Base-by-base conservation (phyloP, 2,888 invertebrate genomes). In the Spisula solida region DNA sequence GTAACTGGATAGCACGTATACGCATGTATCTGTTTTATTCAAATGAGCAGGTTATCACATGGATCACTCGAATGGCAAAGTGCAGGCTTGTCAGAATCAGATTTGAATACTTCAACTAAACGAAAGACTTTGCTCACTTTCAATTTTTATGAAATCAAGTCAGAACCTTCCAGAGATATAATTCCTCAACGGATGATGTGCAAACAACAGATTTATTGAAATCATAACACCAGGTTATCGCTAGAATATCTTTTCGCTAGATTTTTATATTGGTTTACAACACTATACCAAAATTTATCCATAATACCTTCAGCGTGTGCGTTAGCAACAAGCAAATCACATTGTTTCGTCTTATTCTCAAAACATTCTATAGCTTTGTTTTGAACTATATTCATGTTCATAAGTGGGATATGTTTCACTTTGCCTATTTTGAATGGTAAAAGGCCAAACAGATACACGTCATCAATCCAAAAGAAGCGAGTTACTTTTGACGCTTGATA, bases 321-420 rank as follows among this genome's bases (percentile, higher is more conserved):
- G 34, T 91, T 92, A 0, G 93, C 92, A 4, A 92, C 95, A 34
- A 94, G 79, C 47, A 92, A 86, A 20, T 86, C 80, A 85, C 94
- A 94, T 1, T 92, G 90, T 51, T 87, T 92, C 56, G 89, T 87
- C 34, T 88, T 88, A 1, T 89, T 86, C 14, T 91, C 86, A 86
- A 93, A 95, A 88, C 94, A 94, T 20, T 91, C 51, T 1, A 93
- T 60, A 0, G 94, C 94, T 4, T 81, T 55, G 16, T 92, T 92
- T 82, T 92, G 88, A 79, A 98, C 98, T 82, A 99, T 97, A 8
- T 98, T 99, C 88, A 99, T 98, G 96, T 99, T 99, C 97, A 98
- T 97, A 92, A 99, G 85, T 70, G 93, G 88, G n/a, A 92, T 87
- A 87, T 94, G 94, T 2, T 86, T 92, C 10, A 95, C 92, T 12